Conservation (phyloP, 2,888 invertebrate genomes). For the Drosophila macrospina region DNA sequence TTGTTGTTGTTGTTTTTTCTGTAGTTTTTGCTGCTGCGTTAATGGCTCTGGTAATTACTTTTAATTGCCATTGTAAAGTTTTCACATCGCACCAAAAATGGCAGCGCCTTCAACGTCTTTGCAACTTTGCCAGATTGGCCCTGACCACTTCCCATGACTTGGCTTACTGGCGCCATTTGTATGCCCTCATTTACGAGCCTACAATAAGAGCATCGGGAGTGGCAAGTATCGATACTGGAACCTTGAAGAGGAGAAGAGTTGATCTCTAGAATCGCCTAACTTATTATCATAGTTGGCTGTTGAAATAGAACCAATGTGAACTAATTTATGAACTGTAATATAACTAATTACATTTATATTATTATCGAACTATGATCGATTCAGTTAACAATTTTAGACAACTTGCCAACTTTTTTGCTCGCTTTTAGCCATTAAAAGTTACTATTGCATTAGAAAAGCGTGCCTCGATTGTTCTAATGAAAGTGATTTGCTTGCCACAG, state of each 20-base stretch:
- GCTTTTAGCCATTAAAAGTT: too few relatives aligned
- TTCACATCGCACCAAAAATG: conserved; percentile 77
- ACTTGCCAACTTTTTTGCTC: too few relatives aligned
- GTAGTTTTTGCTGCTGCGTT: conserved; percentile 61
- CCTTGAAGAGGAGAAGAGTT: neutral
- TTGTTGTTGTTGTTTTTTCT: conserved; percentile 18
- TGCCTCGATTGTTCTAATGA: too few relatives aligned
- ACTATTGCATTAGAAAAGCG: too few relatives aligned
- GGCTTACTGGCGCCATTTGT: conserved; percentile 47
- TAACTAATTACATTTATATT: too few relatives aligned
- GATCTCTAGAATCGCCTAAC: neutral
- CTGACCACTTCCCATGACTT: conserved; percentile 51
- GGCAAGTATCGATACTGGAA: neutral
- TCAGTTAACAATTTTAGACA: too few relatives aligned
- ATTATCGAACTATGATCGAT: too few relatives aligned
- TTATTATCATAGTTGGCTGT: too few relatives aligned
- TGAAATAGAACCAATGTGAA: too few relatives aligned
- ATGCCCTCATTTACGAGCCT: conserved; percentile 17
- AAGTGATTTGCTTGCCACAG: neutral
- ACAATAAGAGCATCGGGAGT: neutral
- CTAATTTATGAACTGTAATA: too few relatives aligned
- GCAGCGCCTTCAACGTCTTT: conserved; percentile 61
- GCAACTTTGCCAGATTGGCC: conserved; percentile 46
- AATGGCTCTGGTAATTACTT: conserved; percentile 77
- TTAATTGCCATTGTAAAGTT: conserved; percentile 79